A percentile compares a stretch with the other conserved stretches of the same genome.
phyloP scores from a whole-genome alignment of 2,113 vertebrate species.

The Callorhinus ursinus region DNA sequence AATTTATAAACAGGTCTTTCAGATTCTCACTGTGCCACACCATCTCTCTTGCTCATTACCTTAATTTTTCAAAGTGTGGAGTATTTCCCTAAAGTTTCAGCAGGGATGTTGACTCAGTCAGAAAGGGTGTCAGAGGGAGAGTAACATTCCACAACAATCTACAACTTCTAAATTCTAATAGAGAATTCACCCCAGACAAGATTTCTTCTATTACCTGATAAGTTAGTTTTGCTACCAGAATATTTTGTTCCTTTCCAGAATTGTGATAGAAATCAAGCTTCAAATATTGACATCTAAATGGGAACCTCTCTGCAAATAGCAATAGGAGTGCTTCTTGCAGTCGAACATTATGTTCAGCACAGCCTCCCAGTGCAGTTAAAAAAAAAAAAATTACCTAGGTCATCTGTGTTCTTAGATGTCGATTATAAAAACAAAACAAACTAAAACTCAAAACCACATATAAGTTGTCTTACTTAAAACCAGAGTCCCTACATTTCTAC shows the following conservation, averaged over 20 bases:
- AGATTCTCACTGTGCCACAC: not conserved
- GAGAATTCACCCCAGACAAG: not conserved
- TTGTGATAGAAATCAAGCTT: not conserved
- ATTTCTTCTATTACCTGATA: not conserved
- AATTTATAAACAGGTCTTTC: not conserved
- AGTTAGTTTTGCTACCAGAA: not conserved
- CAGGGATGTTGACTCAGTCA: not conserved
- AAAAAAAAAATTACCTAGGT: not conserved
- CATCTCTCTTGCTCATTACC: not conserved
- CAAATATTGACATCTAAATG: conserved; percentile 11
- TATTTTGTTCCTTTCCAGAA: not conserved
- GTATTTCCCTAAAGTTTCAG: not conserved
- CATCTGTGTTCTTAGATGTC: conserved; percentile 2
- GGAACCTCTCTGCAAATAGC: not conserved
- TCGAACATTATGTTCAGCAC: not conserved
- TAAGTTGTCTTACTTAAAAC: not conserved
- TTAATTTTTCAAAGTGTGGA: not conserved
- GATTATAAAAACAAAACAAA: not conserved
- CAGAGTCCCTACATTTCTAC: not conserved
- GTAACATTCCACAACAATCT: not conserved
- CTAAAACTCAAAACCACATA: not conserved
- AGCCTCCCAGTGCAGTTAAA: not conserved
- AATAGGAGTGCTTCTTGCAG: not conserved
- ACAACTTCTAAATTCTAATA: not conserved
- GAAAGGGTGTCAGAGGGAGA: not conserved